These are phyloP conservation scores for Melipona beecheii DNA, from an alignment of 2,888 invertebrate genomes.

Conservation along the genomic window DNA sequence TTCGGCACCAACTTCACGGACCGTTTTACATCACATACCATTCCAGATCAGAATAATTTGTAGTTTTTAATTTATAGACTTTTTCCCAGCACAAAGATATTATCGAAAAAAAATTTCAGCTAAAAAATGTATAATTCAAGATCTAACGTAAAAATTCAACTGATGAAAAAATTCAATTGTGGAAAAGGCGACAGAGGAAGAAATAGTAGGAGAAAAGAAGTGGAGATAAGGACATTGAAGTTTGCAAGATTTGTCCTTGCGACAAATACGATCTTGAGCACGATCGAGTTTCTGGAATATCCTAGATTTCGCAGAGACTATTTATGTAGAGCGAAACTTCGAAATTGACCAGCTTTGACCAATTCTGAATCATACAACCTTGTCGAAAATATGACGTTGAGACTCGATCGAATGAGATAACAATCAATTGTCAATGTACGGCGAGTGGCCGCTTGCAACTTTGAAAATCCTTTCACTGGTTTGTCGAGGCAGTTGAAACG, in stretches of 20 bases:
- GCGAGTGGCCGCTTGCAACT: background rate
- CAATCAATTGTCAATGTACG: background rate
- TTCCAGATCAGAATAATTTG: too few species aligned
- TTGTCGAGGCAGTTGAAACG: background rate
- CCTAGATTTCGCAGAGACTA: background rate
- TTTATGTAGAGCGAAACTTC: background rate
- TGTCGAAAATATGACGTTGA: background rate
- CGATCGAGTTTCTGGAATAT: background rate
- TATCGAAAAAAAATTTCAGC: too few species aligned
- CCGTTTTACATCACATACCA: too few species aligned
- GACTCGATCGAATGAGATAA: background rate
- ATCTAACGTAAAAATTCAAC: background rate
- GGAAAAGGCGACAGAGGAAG: background rate
- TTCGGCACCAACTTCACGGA: too few species aligned
- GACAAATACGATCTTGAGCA: background rate
- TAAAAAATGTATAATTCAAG: too few species aligned
- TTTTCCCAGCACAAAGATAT: too few species aligned
- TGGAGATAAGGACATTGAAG: background rate
- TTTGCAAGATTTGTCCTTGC: background rate
- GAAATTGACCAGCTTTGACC: background rate
- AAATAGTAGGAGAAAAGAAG: background rate
- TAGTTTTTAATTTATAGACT: too few species aligned
- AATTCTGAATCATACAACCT: background rate
- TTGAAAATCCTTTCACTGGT: conserved; percentile 9
- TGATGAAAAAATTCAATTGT: background rate